phyloP scores from a whole-genome alignment of 2,113 vertebrate genomes.

The Trinectes maculatus region DNA sequence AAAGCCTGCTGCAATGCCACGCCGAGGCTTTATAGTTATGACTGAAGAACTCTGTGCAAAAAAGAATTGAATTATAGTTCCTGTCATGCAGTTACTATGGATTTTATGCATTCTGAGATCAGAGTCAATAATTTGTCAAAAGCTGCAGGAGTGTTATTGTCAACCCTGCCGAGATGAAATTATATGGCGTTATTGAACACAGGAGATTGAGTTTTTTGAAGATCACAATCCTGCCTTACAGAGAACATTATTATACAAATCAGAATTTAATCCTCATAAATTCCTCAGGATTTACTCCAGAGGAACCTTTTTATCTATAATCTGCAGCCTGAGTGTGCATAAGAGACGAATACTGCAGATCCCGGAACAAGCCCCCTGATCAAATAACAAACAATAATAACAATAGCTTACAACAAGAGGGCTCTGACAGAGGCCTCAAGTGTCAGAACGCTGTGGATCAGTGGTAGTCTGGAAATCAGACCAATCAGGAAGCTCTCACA shows the following conservation, averaged over 20 bases:
- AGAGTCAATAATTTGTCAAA: slow-evolving; percentile 67
- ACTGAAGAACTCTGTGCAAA: slow-evolving; percentile 55
- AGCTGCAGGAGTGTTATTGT: slow-evolving; percentile 64
- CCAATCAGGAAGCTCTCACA: not conserved
- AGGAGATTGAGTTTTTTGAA: slow-evolving; percentile 20
- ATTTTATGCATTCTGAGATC: slow-evolving; percentile 59
- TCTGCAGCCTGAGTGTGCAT: not conserved
- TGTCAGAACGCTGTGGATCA: not conserved
- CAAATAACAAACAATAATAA: not conserved
- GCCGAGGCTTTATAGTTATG: slow-evolving; percentile 37
- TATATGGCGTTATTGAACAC: slow-evolving; percentile 34
- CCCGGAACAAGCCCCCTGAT: not conserved
- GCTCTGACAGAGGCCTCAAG: not conserved
- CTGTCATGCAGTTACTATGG: slow-evolving; percentile 63
- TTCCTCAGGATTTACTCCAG: slow-evolving; percentile 27
- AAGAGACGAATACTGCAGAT: slow-evolving; percentile 4
- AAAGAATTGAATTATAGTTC: slow-evolving; percentile 64
- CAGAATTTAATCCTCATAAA: slow-evolving; percentile 38
- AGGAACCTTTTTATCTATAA: slow-evolving; percentile 7
- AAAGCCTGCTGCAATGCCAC: slow-evolving; percentile 49
- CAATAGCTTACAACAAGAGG: not conserved
- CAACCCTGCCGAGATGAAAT: slow-evolving; percentile 46
- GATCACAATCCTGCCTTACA: slow-evolving; percentile 28
- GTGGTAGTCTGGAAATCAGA: not conserved
- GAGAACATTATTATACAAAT: slow-evolving; percentile 45